Conservation (phyloP, 2,888 invertebrate species). For the Drosophila eohydei region DNA sequence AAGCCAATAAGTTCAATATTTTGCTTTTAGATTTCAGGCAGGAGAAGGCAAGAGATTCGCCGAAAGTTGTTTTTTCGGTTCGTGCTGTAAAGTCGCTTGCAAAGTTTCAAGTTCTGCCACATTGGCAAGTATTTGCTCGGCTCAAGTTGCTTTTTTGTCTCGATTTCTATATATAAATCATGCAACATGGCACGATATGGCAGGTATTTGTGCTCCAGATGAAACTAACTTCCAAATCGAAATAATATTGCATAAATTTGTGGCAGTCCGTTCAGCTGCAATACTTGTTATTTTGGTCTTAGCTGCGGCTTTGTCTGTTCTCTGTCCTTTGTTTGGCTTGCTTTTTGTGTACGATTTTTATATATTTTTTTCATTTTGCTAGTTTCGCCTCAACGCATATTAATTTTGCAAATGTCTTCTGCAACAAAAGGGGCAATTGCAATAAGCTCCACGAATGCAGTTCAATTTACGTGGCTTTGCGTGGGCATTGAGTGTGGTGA, state of each 20-base stretch:
- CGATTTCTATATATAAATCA: slow-evolving; percentile 63
- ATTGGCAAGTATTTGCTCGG: slow-evolving; percentile 29
- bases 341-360: slow-evolving; percentile 7
- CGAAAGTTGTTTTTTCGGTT: slow-evolving; percentile 35
- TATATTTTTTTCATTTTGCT: not conserved
- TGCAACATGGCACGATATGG: slow-evolving; percentile 34
- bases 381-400: slow-evolving; percentile 55
- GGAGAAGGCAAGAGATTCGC: slow-evolving; percentile 2
- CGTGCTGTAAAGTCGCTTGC: slow-evolving; percentile 64
- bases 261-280: slow-evolving; percentile 45
- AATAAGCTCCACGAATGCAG: slow-evolving; percentile 65
- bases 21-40: slow-evolving; percentile 65
- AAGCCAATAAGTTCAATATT: slow-evolving; percentile 82
- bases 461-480: slow-evolving; percentile 63
- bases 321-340: slow-evolving; percentile 25
- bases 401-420: slow-evolving; percentile 74
- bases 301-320: slow-evolving; percentile 7
- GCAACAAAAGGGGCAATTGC: slow-evolving; percentile 62
- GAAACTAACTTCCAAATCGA: slow-evolving; percentile 17
- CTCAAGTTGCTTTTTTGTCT: slow-evolving; percentile 48
- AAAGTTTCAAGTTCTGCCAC: slow-evolving; percentile 61
- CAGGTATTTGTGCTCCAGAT: slow-evolving; percentile 7
- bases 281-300: slow-evolving; percentile 59
- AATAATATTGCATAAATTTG: slow-evolving; percentile 62
- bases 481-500: not conserved